Evolutionary conservation across 2,797 vertebrate species (phyloP).

Genomic region (Simalia tracyae): DNA sequence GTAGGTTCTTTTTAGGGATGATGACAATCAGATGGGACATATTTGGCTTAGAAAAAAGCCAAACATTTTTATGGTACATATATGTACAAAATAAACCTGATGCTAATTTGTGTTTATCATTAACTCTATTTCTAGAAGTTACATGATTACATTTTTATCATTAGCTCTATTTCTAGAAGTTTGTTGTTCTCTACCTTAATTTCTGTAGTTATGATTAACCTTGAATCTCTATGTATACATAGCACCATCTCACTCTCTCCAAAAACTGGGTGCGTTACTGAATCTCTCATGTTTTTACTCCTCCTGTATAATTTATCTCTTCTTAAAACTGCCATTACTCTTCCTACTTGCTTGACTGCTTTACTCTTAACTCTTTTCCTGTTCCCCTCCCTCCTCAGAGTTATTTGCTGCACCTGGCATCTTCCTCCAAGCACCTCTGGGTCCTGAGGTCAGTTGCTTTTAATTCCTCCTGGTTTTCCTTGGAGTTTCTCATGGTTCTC

Average conservation of each 20-base stretch:
- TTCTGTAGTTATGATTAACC: background rate
- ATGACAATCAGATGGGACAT: no score
- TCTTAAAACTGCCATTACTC: background rate
- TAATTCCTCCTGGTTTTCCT: background rate
- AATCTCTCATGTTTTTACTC: background rate
- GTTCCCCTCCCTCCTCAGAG: background rate
- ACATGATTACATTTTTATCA: background rate
- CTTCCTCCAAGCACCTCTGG: background rate
- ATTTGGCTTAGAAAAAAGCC: no score
- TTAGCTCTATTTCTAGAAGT: background rate
- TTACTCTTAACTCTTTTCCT: background rate
- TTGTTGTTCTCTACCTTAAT: background rate
- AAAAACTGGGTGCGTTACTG: background rate
- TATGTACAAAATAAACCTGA: background rate
- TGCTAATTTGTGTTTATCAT: background rate
- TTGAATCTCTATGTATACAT: background rate
- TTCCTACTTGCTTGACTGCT: background rate
- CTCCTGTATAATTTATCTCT: background rate
- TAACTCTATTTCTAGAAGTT: background rate
- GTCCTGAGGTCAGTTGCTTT: background rate
- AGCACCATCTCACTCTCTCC: accelerated
- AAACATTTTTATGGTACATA: no score
- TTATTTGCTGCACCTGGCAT: background rate
- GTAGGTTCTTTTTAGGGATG: no score
- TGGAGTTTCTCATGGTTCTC: background rate